A percentile compares a stretch with the other conserved stretches of the same genome.
Conservation (phyloP, 2,888 invertebrate genomes). For the Pomacea canaliculata region DNA sequence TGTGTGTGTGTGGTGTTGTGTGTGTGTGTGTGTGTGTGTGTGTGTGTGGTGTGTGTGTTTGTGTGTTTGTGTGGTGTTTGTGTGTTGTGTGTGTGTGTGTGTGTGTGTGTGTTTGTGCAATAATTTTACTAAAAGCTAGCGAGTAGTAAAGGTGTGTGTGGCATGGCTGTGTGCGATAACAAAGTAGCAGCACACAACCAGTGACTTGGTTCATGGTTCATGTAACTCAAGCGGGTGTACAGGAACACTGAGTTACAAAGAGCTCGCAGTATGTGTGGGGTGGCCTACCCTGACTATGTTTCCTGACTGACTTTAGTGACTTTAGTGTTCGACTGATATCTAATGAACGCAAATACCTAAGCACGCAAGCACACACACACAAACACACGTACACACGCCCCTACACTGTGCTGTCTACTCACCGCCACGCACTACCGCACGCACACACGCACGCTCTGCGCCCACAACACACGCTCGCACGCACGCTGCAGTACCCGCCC, state of each 20-base stretch:
- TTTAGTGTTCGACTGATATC: background rate
- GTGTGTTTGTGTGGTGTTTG: background rate
- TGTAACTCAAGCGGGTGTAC: no score
- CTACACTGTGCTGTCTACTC: background rate
- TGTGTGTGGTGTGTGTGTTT: background rate
- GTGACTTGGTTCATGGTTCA: no score
- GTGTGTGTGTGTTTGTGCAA: background rate
- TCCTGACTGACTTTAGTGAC: no score
- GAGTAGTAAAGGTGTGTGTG: background rate
- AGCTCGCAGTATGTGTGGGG: no score
- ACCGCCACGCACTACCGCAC: background rate
- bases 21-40: background rate
- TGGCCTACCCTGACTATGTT: no score
- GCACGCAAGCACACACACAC: background rate
- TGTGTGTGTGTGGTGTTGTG: background rate
- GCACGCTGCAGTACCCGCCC: background rate
- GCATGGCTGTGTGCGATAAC: no score
- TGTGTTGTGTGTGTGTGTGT: background rate
- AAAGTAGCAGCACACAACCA: no score
- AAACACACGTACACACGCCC: background rate
- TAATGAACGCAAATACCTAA: background rate
- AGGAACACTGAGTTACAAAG: no score
- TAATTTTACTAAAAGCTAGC: background rate
- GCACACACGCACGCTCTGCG: background rate
- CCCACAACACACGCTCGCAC: background rate